phyloP scores from a whole-genome alignment of 1,140 invertebrate genomes.

The Paraescarpia echinospica region DNA sequence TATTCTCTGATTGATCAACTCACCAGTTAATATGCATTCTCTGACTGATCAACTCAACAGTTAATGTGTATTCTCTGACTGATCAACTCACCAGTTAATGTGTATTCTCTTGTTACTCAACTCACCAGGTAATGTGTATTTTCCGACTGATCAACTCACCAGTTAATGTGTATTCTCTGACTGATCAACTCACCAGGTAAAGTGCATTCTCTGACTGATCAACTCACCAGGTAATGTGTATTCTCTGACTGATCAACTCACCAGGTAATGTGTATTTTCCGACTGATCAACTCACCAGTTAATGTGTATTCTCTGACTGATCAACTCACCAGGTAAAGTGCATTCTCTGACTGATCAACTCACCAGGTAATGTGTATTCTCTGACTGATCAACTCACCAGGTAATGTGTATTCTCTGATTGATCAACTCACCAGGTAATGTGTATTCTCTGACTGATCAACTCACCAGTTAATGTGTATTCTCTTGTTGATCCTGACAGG shows the following conservation, averaged over 20 bases:
- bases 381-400: background rate
- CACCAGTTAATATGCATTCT: background rate
- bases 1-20: background rate
- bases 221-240: background rate
- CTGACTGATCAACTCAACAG: background rate
- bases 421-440: conserved; percentile 10
- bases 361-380: background rate
- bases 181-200: background rate
- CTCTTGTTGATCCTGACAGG: background rate
- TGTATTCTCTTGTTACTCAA: background rate
- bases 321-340: background rate
- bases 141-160: background rate
- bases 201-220: background rate
- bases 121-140: background rate
- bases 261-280: background rate
- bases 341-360: background rate
- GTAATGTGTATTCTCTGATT: background rate
- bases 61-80: background rate
- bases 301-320: background rate
- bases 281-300: background rate
- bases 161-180: background rate
- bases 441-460: background rate
- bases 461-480: conserved; percentile 17
- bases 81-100: background rate
- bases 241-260: background rate